Evolutionary conservation across 2,113 vertebrate species (phyloP).

Genomic region (Manacus vitellinus): DNA sequence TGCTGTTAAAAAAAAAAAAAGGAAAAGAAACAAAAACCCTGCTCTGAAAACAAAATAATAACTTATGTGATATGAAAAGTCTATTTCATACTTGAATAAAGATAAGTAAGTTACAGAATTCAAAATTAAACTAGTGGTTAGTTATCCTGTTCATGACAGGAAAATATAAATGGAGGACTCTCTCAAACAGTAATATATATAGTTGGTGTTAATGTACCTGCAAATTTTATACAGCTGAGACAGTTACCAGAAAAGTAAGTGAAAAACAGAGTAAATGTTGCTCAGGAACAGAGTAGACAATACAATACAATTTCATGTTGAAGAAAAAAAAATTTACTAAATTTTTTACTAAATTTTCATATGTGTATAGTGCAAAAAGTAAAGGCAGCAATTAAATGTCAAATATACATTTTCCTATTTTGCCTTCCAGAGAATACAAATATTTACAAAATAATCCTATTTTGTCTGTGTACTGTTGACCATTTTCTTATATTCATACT

Average conservation of each 20-base stretch:
- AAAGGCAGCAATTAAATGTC: not conserved
- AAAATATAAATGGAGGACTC: not conserved
- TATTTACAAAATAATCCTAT: not conserved
- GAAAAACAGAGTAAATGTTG: not conserved
- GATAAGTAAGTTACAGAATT: not conserved
- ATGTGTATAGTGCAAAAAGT: not conserved
- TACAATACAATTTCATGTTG: not conserved
- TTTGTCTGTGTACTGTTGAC: not conserved
- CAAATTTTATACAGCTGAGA: not conserved
- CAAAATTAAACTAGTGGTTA: not conserved
- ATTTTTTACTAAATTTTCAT: not conserved
- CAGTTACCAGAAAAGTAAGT: not conserved
- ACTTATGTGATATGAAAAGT: not conserved
- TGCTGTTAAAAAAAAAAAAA: not conserved
- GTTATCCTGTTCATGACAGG: not conserved
- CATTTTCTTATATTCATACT: not conserved
- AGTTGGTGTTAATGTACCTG: fast-evolving
- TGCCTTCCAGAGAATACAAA: not conserved
- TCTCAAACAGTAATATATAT: not conserved
- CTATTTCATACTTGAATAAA: not conserved
- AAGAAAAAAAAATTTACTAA: not conserved
- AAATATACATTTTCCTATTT: not conserved
- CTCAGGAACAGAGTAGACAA: not conserved
- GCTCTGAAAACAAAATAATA: not conserved
- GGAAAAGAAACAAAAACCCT: not conserved